A percentile compares a stretch with the other conserved stretches of the same genome.
These are phyloP conservation scores for Tetrax tetrax DNA, from an alignment of 2,113 vertebrate genomes.

Conservation along the genomic window DNA sequence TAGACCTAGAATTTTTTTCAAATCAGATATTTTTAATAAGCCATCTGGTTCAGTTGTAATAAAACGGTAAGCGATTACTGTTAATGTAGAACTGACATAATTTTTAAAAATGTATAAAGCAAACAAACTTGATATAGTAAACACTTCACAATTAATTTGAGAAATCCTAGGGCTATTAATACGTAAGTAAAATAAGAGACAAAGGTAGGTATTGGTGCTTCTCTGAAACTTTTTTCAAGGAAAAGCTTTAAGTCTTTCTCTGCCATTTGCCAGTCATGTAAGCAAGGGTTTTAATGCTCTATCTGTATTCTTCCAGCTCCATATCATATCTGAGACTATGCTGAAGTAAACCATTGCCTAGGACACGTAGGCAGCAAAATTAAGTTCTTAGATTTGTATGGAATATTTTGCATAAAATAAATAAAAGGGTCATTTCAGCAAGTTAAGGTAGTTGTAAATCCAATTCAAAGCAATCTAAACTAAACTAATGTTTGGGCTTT, in stretches of 20 bases:
- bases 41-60: not conserved
- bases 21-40: not conserved
- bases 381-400: not conserved
- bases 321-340: not conserved
- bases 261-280: not conserved
- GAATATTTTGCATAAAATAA: not conserved
- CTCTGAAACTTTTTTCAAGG: not conserved
- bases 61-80: not conserved
- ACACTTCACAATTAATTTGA: not conserved
- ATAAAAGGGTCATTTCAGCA: not conserved
- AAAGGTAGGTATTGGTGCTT: not conserved
- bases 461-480: not conserved
- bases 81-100: not conserved
- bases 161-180: not conserved
- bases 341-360: not conserved
- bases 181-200: not conserved
- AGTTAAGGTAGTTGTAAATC: not conserved
- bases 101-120: not conserved
- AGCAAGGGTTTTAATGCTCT: not conserved
- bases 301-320: not conserved
- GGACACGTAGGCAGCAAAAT: not conserved
- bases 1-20: not conserved
- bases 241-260: not conserved
- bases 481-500: not conserved
- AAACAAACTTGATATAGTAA: not conserved